Evolutionary conservation across 2,797 vertebrate species (phyloP).

Genomic region (Esox masquinongy): DNA sequence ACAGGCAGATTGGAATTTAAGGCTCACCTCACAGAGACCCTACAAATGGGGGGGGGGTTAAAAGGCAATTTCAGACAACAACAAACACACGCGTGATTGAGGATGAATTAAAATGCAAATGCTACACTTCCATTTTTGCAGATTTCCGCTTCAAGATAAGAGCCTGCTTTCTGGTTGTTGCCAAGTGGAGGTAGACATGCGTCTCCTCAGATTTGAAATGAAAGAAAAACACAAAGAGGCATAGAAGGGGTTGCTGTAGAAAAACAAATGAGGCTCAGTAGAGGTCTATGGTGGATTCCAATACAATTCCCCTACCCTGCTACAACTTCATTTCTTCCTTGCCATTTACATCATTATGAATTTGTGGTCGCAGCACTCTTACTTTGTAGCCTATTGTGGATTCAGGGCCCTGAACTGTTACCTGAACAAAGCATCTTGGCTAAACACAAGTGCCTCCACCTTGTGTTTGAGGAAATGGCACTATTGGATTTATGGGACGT

Average conservation of each 20-base stretch:
- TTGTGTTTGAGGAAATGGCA: background rate
- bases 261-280: conserved; percentile 68
- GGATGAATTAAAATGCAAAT: conserved; percentile 81
- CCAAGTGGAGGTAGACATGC: conserved; percentile 16
- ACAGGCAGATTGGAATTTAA: conserved; percentile 65
- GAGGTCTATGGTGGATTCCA: conserved; percentile 61
- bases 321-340: background rate
- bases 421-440: background rate
- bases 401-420: background rate
- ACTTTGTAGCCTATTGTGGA: too few species aligned
- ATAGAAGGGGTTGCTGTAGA: conserved; percentile 52
- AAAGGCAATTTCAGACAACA: conserved; percentile 62
- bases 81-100: conserved; percentile 71
- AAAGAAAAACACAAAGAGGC: conserved; percentile 50
- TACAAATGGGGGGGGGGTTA: conserved; percentile 60
- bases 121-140: conserved; percentile 62
- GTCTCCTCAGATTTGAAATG: conserved; percentile 47
- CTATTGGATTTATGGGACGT: background rate
- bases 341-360: background rate
- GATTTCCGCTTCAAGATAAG: conserved; percentile 67
- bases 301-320: conserved; percentile 41
- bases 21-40: conserved; percentile 43
- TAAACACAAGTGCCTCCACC: too few species aligned
- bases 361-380: too few species aligned
- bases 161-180: conserved; percentile 40